Base-by-base conservation (phyloP, 2,113 vertebrate genomes). In the Equus przewalskii region DNA sequence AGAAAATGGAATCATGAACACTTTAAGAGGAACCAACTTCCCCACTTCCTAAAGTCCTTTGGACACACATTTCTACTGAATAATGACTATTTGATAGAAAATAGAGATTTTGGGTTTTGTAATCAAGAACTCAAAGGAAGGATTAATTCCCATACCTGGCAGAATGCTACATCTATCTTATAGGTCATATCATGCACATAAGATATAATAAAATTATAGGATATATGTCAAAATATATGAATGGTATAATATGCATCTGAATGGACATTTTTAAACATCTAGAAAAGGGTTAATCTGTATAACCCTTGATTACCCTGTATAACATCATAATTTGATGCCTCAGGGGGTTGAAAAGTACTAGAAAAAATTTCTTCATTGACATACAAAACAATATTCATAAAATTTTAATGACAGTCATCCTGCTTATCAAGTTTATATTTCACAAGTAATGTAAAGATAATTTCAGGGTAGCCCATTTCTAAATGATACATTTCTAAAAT, bases 401-500 rank as follows among this genome's bases (percentile, higher is more conserved):
- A 69, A 85, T 51, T 75, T 56, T 89, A 91, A 79, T 26, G 89
- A 79, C 24, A 80, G 56, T 94, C 69, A 96, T 79, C 46, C 36
- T 86, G 69, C 54, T 46, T 93, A 80, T 89, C 64, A 97, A 91
- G 51, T 96, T 82, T 85, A 30, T 88, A 81, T 86, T 97, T 95
- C 36, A 82, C 44, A 96, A 89, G 58, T 14, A 82, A n/a, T 30
- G 1, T 62, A 70, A 91, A 87, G 72, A 70, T 69, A 89, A 96
- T 91, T 93, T 94, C 44, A 83, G 62, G 33, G 73, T 82, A 89
- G 51, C 67, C 30, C 82, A 36, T 75, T 95, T 94, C 60, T 86
- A 91, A 96, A 89, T 73, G 83, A 83, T n/a, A 56, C 10, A 86
- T 88, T 91, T 97, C 36, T 41, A 64, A 75, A 96, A 95, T 3